Conservation (phyloP, 2,113 vertebrate genomes). For the Scolopax mira region DNA sequence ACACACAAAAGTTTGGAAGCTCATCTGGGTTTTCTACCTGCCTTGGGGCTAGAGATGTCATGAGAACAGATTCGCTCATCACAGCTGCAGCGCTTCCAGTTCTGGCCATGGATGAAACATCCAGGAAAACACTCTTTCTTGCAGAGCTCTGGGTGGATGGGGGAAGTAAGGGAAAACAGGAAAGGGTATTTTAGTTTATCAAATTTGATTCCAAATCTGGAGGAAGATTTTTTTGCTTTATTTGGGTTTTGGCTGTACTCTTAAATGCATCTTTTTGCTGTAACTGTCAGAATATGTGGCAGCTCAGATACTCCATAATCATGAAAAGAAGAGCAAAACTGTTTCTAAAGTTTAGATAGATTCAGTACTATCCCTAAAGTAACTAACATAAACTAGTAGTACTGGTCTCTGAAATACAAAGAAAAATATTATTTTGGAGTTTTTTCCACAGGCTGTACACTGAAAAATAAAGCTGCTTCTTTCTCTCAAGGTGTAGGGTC, state of each 20-base stretch:
- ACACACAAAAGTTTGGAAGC: slow-evolving; percentile 25
- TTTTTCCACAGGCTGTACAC: fast-evolving
- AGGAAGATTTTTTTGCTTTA: background rate
- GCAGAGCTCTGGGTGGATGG: background rate
- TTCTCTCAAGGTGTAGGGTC: background rate
- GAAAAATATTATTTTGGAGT: background rate
- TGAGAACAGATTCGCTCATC: slow-evolving; percentile 59
- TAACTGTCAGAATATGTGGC: background rate
- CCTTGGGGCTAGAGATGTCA: slow-evolving; percentile 48
- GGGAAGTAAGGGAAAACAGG: background rate
- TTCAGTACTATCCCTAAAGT: background rate
- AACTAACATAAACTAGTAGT: background rate
- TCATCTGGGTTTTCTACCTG: slow-evolving; percentile 48
- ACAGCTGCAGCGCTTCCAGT: slow-evolving; percentile 53
- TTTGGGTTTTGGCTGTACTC: background rate
- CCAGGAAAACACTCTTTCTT: slow-evolving; percentile 32
- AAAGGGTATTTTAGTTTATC: background rate
- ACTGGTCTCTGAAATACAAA: background rate
- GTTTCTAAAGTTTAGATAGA: background rate
- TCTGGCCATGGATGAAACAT: slow-evolving; percentile 26
- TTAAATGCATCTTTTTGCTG: background rate
- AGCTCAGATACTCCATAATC: background rate
- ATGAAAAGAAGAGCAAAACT: background rate
- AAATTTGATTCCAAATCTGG: slow-evolving; percentile 13
- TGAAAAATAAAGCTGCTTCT: background rate